Base-by-base conservation (phyloP, 2,797 vertebrate species). In the Poeciliopsis paucimaculata region DNA sequence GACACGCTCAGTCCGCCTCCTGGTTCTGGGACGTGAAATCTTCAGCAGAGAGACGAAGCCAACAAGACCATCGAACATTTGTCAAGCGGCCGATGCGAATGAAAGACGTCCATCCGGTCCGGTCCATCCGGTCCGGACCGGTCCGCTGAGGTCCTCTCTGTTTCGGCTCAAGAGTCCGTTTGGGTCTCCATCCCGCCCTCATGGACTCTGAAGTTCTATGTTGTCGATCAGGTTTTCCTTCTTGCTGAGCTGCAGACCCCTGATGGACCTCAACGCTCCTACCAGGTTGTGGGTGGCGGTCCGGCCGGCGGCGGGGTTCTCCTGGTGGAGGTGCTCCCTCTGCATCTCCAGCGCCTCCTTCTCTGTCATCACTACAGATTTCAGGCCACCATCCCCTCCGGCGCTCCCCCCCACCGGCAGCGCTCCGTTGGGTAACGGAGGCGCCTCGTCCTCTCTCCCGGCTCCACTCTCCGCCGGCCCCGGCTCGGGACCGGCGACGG, bases 201-300 rank as follows among this genome's bases (percentile, higher is more conserved):
- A 99, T 20, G 98, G 98, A 91, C 97, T 98, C 90, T 97, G 96
- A 88, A 97, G 92, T 91, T 98, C 98, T 94, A 98, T 97, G 76
- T 99, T 98, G 73, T 98, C 96, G 84, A 98, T 93, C 91, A 98
- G 92, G 81, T 96, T 96, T 88, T 98, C 97, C 88, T 97, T 98
- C 92, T 98, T 98, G 82, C 95, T 87, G 55, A 98, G 97, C 88
- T 95, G 97, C 86, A 97, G 91, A 26, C 97, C 95, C 87, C 97
- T 97, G 90, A 99, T 91, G 82, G 98, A 96, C 78, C 97, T 94
- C 97, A 97, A 98, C 79, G 99, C 97, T 36, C 96, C 96, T 1
- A 96, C 90, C 39, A 97, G 98, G 86, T 96, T 94, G 87, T 98
- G 97, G 41, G 96, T 96, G 80, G 96, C 77, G 0, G 92, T 94